Evolutionary conservation across 2,888 invertebrate species (phyloP).

Genomic region (Ctenicera cuprea): DNA sequence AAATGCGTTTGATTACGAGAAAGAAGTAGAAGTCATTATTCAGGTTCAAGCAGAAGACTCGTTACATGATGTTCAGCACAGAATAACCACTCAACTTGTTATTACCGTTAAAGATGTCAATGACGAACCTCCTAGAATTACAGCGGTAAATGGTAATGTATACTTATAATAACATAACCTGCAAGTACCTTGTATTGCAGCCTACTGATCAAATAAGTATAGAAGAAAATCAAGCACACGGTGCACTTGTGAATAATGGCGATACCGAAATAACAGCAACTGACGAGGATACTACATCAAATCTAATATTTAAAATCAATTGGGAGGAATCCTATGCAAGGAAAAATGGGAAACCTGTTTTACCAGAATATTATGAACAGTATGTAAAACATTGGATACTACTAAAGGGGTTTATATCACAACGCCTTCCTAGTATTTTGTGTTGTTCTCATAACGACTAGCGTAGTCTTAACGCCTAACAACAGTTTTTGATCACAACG

Average conservation of each 20-base stretch:
- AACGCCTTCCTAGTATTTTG: too few species aligned
- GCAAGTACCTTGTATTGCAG: not conserved
- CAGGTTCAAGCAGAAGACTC: slow-evolving; percentile 70
- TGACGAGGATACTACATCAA: slow-evolving; percentile 78
- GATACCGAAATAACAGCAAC: slow-evolving; percentile 72
- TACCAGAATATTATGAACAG: slow-evolving; percentile 50
- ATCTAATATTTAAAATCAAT: slow-evolving; percentile 76
- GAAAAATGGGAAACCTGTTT: slow-evolving; percentile 74
- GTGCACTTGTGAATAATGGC: slow-evolving; percentile 2
- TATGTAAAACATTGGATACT: slow-evolving; percentile 10
- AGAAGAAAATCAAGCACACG: slow-evolving; percentile 19
- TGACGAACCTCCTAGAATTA: slow-evolving; percentile 81
- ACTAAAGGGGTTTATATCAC: too few species aligned
- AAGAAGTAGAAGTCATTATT: slow-evolving; percentile 75
- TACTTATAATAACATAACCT: not conserved
- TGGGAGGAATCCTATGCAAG: slow-evolving; percentile 77
- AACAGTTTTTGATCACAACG: too few species aligned
- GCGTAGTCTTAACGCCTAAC: too few species aligned
- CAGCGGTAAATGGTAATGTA: slow-evolving; percentile 74
- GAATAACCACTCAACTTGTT: slow-evolving; percentile 74
- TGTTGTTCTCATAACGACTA: too few species aligned
- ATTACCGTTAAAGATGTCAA: slow-evolving; percentile 82
- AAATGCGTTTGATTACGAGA: slow-evolving; percentile 79
- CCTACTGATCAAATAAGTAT: not conserved
- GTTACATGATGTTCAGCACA: slow-evolving; percentile 70